Evolutionary conservation across 1,140 invertebrate genomes (phyloP), one percentile per base, ranked within the genome.

Genomic region (Agraylea sexmaculata): DNA sequence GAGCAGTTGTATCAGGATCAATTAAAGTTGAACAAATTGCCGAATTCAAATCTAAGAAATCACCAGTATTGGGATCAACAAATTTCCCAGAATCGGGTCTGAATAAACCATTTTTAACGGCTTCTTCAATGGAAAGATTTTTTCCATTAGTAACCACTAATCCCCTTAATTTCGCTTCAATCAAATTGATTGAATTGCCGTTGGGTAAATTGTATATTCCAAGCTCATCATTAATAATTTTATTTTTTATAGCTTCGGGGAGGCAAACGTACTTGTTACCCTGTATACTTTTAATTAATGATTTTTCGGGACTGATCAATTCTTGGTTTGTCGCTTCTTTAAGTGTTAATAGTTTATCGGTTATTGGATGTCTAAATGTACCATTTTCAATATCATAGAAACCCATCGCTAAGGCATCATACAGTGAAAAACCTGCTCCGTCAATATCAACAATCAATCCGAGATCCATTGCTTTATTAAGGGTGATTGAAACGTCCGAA

Each of bases 381-480:
- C 78, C 73, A 31, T 78, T 76, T 17, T 73, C 61, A 2, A 70
- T 56, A 48, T 88, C 75, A 55, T 87, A 90, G 47, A 92, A 71
- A 42, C 83, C 81, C 75, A 88, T 83, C 30, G 76, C 65, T 22
- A 95, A 59, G 8, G 81, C 74, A 56, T 94, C 86, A 49, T 90
- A 83, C 2, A 96, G 58, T 22, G 78, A 77, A 53, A 87, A 86
- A 35, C 78, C 76, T 16, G 78, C 75, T 38, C 74, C 80, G 65
- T 90, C 86, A 46, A 88, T 87, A 54, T 90, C 86, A 11, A 89
- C 70, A 49, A 91, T 84, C 20, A 85, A 68, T 11, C 83, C 84
- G 48, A 77, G 54, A 31, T 78, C 75, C 46, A 89, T 62, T 2
- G 87, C 87, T 48, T 78, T 70, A 11, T 74, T 75, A 3, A 88